Base-by-base conservation (phyloP, 2,888 invertebrate species). In the Erpobdella octoculata region DNA sequence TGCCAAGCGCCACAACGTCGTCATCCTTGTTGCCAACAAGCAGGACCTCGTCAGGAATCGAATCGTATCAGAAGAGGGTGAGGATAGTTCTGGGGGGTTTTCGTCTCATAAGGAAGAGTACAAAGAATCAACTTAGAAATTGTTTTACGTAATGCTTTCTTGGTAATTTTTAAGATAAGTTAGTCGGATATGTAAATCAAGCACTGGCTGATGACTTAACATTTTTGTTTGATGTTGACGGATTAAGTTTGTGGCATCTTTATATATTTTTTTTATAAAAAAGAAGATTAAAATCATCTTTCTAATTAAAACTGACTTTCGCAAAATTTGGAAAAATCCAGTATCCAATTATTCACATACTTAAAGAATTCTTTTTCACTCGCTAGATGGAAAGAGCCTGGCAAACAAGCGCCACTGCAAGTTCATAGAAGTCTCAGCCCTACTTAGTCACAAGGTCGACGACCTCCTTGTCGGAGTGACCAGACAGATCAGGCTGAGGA, bases 401-500 rank as follows among this genome's bases (percentile, higher is more conserved):
- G 75, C 75, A 0, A 59, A 67, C 28, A 72, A 74, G 31, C 58
- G 90, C 84, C 89, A 91, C 76, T 89, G 91, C 70, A 94, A 94
- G 84, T 93, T 92, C 86, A 90, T 92, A 76, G 95, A 95, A 84
- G 91, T 94, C 35, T 94, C 94, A 0, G 94, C 94, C 31, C 93
- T 93, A 33, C 91, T 95, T 80, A 93, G 93, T 84, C 94, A 94
- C 86, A 93, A 95, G 82, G 92, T 94, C 41, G 94, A 95, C 85
- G 93, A 95, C 79, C 87, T 95, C 0, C 86, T 95, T 53, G 93
- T 93, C 25, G 94, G 94, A 0, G 89, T 92, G 71, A 87, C 95
- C 74, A 91, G 90, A 78, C 93, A 93, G 84, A 92, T 93, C 78
- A 87, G 93, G 70, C 86, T 93, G 35, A 35, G 72, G 4, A 74